These are phyloP conservation scores for Pseudomugil gertrudae DNA, from an alignment of 2,797 vertebrate genomes.

Conservation along the genomic window DNA sequence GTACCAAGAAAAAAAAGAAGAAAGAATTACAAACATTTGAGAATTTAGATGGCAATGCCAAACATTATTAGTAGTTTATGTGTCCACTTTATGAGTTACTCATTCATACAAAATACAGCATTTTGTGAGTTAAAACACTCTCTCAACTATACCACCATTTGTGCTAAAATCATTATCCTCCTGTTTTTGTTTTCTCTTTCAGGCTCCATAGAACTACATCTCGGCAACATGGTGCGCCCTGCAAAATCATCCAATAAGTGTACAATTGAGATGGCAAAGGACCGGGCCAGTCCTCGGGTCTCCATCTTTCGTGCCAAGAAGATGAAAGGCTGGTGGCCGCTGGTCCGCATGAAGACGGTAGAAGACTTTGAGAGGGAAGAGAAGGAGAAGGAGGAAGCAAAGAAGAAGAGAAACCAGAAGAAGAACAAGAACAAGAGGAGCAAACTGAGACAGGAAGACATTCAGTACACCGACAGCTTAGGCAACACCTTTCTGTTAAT, in stretches of 20 bases:
- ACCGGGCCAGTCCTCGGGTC: constrained; percentile 85
- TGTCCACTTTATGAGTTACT: not conserved
- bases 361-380: constrained; percentile 87
- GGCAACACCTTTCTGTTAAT: constrained; percentile 87
- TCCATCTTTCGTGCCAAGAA: constrained; percentile 91
- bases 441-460: constrained; percentile 83
- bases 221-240: constrained; percentile 89
- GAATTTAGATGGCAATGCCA: not conserved
- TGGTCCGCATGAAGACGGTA: constrained; percentile 86
- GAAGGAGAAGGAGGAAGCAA: constrained; percentile 79
- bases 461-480: constrained; percentile 85
- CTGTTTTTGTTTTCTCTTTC: constrained; percentile 2
- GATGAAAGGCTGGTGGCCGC: constrained; percentile 93
- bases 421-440: constrained; percentile 77
- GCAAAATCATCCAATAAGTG: constrained; percentile 85
- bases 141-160: not conserved
- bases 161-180: not conserved
- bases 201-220: constrained; percentile 90
- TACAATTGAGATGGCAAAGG: constrained; percentile 85
- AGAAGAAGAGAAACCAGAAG: constrained; percentile 81
- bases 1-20: not conserved
- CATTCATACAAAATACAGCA: not conserved
- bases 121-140: not conserved
- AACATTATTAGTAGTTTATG: not conserved
- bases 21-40: too few species aligned